Evolutionary conservation across 2,797 vertebrate genomes (phyloP), one percentile per base, ranked within the genome.

Genomic region (Sciurus carolinensis): DNA sequence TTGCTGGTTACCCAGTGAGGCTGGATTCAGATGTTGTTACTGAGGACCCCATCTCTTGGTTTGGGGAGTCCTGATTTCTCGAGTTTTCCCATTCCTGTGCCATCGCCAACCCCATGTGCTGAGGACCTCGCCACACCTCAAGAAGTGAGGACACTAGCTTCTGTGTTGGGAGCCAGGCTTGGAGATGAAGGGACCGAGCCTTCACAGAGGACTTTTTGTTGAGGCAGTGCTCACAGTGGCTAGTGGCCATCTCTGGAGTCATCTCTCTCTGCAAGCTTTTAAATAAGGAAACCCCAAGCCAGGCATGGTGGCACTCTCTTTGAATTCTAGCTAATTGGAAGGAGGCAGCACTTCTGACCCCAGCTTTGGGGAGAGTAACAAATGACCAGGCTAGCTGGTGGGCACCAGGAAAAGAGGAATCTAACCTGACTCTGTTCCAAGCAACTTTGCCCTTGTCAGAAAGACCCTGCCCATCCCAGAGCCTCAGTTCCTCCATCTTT

Each of bases 141-240:
- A 75, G 79, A 44, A 71, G 85, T 33, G 24, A 92, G 83, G 83
- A 95, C 91, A 81, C 91, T 95, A 96, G 67, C 80, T 50, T 64
- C 91, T 97, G 96, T 95, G 93, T 88, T 36, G 9, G 59, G 64
- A 77, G 36, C 76, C 84, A 72, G 54, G 69, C 64, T 76, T 64
- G 42, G 59, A 33, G 76, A 69, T 54, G 64, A 69, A 93, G 39
- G 75, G 54, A 66, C 71, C 28, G 33, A 73, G 67, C 36, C 39
- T 42, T 64, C 88, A 95, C 82, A 90, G 93, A 94, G 91, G 92
- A 24, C 54, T 71, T 88, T 92, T 91, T 97, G 92, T 97, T 82
- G 26, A 84, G 77, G 36, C 76, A 44, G 75, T 44, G 18, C 54
- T 72, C 81, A 67, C 84, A 64, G 57, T 69, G 64, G 52, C 54